A percentile compares a stretch with the other conserved stretches of the same genome.
phyloP scores from a whole-genome alignment of 2,113 vertebrate species.

The Hemibagrus wyckioides region DNA sequence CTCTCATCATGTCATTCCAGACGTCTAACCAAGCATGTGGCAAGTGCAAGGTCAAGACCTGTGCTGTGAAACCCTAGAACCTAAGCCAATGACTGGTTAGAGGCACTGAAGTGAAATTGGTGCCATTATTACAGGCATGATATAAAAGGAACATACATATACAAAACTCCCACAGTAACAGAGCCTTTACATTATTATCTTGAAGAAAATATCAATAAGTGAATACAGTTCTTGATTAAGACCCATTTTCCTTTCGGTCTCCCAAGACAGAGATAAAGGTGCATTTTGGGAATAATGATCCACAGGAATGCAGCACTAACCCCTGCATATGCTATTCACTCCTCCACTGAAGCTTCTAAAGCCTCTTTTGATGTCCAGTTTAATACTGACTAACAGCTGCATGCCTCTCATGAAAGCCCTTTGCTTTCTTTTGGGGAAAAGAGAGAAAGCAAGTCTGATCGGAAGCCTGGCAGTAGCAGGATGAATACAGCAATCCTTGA shows the following conservation, averaged over 20 bases:
- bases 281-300: constrained; percentile 54
- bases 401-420: constrained; percentile 45
- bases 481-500: constrained; percentile 44
- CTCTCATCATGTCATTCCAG: constrained; percentile 33
- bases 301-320: constrained; percentile 47
- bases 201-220: constrained; percentile 36
- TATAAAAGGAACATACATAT: neutral
- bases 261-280: constrained; percentile 51
- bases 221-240: constrained; percentile 36
- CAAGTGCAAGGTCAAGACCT: constrained; percentile 46
- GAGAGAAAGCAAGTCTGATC: constrained; percentile 40
- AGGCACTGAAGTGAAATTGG: constrained; percentile 13
- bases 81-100: neutral
- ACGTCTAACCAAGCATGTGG: constrained; percentile 38
- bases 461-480: constrained; percentile 32
- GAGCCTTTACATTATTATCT: constrained; percentile 36
- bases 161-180: neutral
- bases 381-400: constrained; percentile 55
- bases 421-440: constrained; percentile 42
- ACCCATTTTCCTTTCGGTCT: constrained; percentile 40
- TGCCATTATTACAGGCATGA: neutral
- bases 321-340: constrained; percentile 45
- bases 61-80: constrained; percentile 12
- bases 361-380: constrained; percentile 53
- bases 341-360: constrained; percentile 48